Evolutionary conservation across 2,888 invertebrate genomes (phyloP), one percentile per base, ranked within the genome.

Genomic region (Pachydiplax longipennis): DNA sequence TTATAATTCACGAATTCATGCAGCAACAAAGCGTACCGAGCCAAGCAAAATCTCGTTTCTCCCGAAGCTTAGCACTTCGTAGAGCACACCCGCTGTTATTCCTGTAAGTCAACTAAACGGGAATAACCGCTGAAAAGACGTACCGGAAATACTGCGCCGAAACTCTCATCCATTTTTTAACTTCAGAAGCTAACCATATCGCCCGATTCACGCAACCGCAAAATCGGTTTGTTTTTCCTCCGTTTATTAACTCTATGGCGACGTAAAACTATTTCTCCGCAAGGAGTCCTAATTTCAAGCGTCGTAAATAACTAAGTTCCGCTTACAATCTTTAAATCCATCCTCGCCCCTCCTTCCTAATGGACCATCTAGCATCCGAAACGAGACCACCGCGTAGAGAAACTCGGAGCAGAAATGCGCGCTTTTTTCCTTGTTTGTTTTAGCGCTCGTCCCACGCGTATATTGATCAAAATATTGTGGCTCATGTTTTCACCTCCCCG

Each of bases 341-440:
- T 87, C 87, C n/a, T 61, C 87, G 61, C 87, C 37, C 58, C 31
- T 35, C 58, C 58, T 35, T 35, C 53, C 35, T 35, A 87, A 65
- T 87, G 87, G 65, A 87, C 65, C 87, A 35, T 65, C 58, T 35
- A 37, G 87, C 61, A 65, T 87, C 61, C 37, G 35, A 61, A 87
- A 40, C 31, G 87, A 87, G 61, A 65, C 87, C 61, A 61, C 61
- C 87, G 61, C 31, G 87, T 37, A 87, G 87, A 87, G n/a, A 61
- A 61, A 37, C 65, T 87, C 87, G 13, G 15, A 22, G 61, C 61
- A n/a, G 61, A 87, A n/a, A 87, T 37, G 61, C 35, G 65, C 53
- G n/a, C 35, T 22, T 53, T 40, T 44, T 48, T 53, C 82, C 48
- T 15, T 35, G 18, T 61, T 73, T 73, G 25, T 13, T 31, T 73